Conservation (phyloP, 53 echinoderm and acorn worm genomes). For the Pentamera pediparva region DNA sequence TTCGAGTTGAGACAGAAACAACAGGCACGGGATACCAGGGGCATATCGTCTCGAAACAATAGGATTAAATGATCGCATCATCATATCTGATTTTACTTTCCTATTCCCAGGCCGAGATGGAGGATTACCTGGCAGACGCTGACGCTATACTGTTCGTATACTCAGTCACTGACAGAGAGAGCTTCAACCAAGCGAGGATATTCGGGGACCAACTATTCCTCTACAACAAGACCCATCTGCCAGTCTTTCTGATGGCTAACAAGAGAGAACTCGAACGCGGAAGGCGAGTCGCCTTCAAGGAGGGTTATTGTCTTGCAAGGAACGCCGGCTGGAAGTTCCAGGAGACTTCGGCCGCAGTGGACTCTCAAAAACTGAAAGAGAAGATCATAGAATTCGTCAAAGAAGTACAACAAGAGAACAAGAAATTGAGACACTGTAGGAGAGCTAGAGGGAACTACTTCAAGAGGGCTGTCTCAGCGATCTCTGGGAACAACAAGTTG, state of each 20-base stretch:
- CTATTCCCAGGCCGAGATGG: slow-evolving; percentile 56
- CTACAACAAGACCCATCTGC: slow-evolving; percentile 54
- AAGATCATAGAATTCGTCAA: slow-evolving; percentile 76
- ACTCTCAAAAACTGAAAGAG: slow-evolving; percentile 69
- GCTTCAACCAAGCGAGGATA: slow-evolving; percentile 65
- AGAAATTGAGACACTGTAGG: slow-evolving; percentile 48
- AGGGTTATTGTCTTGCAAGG: slow-evolving; percentile 69
- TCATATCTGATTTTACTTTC: too few relatives aligned
- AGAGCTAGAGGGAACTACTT: slow-evolving; percentile 71
- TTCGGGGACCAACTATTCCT: slow-evolving; percentile 61
- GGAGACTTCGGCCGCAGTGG: slow-evolving; percentile 85
- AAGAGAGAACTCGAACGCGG: slow-evolving; percentile 91
- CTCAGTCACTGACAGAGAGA: slow-evolving; percentile 71
- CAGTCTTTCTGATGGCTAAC: slow-evolving; percentile 77
- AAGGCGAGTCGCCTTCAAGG: slow-evolving; percentile 70
- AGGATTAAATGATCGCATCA: background rate
- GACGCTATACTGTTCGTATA: slow-evolving; percentile 92
- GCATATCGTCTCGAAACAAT: background rate
- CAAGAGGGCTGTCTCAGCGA: slow-evolving; percentile 71
- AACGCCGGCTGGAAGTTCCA: slow-evolving; percentile 82
- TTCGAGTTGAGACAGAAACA: too few relatives aligned
- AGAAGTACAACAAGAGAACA: slow-evolving; percentile 57
- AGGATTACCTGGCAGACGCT: slow-evolving; percentile 75
- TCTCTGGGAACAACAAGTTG: slow-evolving; percentile 47
- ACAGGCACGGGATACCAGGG: too few relatives aligned